A percentile compares a stretch with the other conserved stretches of the same genome.
Conservation (phyloP, 2,888 invertebrate genomes). For the Serrognathus titanus region DNA sequence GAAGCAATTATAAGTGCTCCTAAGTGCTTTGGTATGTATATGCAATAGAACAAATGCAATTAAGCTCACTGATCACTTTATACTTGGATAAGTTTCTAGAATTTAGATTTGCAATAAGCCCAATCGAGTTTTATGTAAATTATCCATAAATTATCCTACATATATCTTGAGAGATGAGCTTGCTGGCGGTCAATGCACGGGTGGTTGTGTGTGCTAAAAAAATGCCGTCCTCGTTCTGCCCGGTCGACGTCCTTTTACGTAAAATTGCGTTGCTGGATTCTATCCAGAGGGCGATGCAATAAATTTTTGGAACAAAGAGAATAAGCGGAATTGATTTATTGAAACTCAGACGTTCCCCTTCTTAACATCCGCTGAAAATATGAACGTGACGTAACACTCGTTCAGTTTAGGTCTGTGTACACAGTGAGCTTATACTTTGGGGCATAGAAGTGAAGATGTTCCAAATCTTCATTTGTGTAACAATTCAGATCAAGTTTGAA, state of each 20-base stretch:
- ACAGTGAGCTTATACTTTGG: too few relatives aligned
- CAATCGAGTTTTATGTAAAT: too few relatives aligned
- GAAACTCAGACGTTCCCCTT: slow-evolving; percentile 13
- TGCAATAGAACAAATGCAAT: slow-evolving; percentile 23
- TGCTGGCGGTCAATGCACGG: too few relatives aligned
- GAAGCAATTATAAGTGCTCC: slow-evolving; percentile 19
- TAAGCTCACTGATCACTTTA: slow-evolving; percentile 22
- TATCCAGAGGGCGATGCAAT: slow-evolving; percentile 13
- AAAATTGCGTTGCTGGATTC: slow-evolving; percentile 17
- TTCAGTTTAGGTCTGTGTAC: too few relatives aligned
- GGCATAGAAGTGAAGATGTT: too few relatives aligned
- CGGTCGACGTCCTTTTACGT: slow-evolving; percentile 1
- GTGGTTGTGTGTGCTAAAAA: neutral
- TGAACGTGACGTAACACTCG: neutral
- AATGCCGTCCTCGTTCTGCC: neutral
- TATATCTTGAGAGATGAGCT: too few relatives aligned
- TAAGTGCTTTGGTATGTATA: slow-evolving; percentile 15
- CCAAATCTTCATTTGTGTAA: too few relatives aligned
- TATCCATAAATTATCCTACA: too few relatives aligned
- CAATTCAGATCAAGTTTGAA: too few relatives aligned
- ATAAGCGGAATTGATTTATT: slow-evolving; percentile 13
- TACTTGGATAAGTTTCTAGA: slow-evolving; percentile 5
- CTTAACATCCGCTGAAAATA: slow-evolving; percentile 12
- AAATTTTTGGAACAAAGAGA: slow-evolving; percentile 12
- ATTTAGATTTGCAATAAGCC: slow-evolving; percentile 10